Percentiles rank a stretch among this genome's conserved stretches.
Evolutionary conservation across 2,797 vertebrate species (phyloP).

Genomic region (Chrosomus eos): DNA sequence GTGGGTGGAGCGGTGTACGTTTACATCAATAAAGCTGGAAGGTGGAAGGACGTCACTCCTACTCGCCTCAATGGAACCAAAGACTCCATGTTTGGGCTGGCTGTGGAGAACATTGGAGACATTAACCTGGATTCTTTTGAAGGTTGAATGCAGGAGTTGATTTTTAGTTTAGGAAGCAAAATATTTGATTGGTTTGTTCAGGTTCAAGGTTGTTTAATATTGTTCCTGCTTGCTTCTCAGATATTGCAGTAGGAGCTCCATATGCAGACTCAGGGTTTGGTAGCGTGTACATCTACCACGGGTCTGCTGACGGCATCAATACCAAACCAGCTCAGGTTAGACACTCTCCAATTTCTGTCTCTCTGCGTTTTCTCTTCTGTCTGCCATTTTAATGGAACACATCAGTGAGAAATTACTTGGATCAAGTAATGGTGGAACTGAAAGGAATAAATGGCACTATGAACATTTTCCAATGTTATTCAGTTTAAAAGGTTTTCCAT

Average conservation of each 20-base stretch:
- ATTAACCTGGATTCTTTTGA: slow-evolving; percentile 90
- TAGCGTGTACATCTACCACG: slow-evolving; percentile 93
- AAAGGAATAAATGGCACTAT: neutral
- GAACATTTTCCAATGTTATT: neutral
- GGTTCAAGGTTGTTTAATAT: neutral
- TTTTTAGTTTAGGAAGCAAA: neutral
- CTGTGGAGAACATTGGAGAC: slow-evolving; percentile 92
- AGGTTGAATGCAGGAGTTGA: slow-evolving; percentile 76
- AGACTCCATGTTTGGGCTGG: slow-evolving; percentile 96
- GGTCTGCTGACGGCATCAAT: slow-evolving; percentile 85
- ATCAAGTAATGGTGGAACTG: slow-evolving; percentile 8
- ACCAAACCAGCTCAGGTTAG: slow-evolving; percentile 88
- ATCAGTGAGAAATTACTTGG: slow-evolving; percentile 12
- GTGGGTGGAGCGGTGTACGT: slow-evolving; percentile 92
- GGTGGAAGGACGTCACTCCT: slow-evolving; percentile 83
- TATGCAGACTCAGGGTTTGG: slow-evolving; percentile 84
- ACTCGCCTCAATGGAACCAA: slow-evolving; percentile 87
- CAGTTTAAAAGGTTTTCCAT: slow-evolving; percentile 27
- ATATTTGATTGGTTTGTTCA: neutral
- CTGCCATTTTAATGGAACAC: slow-evolving; percentile 30
- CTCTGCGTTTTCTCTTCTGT: slow-evolving; percentile 23
- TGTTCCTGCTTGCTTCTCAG: slow-evolving; percentile 72
- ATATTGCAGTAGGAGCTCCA: slow-evolving; percentile 93
- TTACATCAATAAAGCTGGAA: slow-evolving; percentile 89
- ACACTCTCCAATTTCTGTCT: neutral